These are phyloP conservation scores for Zoanthus solanderi DNA, from an alignment of 92 coral and sea anemone species.

Conservation along the genomic window DNA sequence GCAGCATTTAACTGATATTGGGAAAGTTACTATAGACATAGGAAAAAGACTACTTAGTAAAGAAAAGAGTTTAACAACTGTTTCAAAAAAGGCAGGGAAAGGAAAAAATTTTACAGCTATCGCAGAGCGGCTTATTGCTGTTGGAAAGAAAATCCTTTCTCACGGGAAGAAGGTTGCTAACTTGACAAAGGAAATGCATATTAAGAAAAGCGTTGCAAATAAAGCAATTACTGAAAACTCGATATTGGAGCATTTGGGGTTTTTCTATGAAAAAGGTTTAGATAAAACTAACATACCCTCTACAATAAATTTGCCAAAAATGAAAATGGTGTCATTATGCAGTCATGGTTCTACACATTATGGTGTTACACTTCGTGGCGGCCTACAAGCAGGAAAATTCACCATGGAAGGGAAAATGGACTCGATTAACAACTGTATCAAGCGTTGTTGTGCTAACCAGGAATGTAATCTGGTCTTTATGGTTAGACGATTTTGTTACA, in stretches of 20 bases:
- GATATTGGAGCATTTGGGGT: conserved; percentile 12
- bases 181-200: neutral
- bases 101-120: conserved; percentile 46
- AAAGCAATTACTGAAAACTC: conserved; percentile 3
- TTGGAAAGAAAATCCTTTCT: conserved; percentile 75
- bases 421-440: conserved; percentile 79
- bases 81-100: neutral
- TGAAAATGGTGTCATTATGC: conserved; percentile 83
- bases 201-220: neutral
- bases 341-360: conserved; percentile 81
- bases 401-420: conserved; percentile 79
- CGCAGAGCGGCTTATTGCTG: conserved; percentile 78
- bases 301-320: conserved; percentile 63
- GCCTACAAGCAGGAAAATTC: conserved; percentile 87
- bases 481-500: conserved; percentile 81
- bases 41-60: conserved; percentile 75
- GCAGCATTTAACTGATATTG: conserved; percentile 80
- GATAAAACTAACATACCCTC: conserved; percentile 20
- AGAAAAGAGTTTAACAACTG: conserved; percentile 1
- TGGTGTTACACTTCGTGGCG: conserved; percentile 88
- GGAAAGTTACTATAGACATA: conserved; percentile 84
- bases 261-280: neutral
- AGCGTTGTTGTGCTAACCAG: conserved; percentile 81
- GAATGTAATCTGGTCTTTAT: conserved; percentile 87
- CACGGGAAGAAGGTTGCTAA: conserved; percentile 75